Conservation (phyloP, 1,140 invertebrate genomes). For the Trachymyrmex septentrionalis region DNA sequence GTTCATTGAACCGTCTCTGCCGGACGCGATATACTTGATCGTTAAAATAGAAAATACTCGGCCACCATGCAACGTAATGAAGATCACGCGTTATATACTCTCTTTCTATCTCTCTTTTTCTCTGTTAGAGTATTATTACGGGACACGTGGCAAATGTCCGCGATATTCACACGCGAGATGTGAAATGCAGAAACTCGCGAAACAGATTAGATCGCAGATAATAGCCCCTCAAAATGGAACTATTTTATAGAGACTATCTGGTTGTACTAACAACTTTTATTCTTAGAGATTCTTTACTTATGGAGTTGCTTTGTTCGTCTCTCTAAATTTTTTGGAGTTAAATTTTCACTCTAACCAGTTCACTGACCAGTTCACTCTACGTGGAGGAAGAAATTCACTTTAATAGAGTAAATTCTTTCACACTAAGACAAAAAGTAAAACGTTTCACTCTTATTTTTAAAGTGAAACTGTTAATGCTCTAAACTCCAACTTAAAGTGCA, state of each 20-base stretch:
- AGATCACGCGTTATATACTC: slow-evolving; percentile 10
- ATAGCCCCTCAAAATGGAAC: background rate
- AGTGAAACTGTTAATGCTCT: too few species aligned
- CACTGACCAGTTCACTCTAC: too few species aligned
- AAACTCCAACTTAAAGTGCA: too few species aligned
- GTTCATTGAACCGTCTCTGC: slow-evolving; percentile 51
- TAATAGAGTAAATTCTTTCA: too few species aligned
- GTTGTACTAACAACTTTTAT: slow-evolving; percentile 10
- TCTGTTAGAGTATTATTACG: slow-evolving; percentile 39
- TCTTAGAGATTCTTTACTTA: background rate
- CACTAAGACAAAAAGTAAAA: too few species aligned
- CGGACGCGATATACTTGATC: slow-evolving; percentile 47
- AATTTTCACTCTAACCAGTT: too few species aligned
- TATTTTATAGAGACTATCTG: background rate
- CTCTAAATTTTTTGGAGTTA: too few species aligned
- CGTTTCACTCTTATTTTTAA: too few species aligned
- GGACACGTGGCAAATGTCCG: slow-evolving; percentile 24
- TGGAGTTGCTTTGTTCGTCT: background rate
- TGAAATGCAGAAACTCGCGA: slow-evolving; percentile 33
- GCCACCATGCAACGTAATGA: slow-evolving; percentile 55
- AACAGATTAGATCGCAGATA: slow-evolving; percentile 34
- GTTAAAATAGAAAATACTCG: slow-evolving; percentile 57
- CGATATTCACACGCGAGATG: slow-evolving; percentile 45
- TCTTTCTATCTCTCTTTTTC: background rate
- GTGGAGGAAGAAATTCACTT: too few species aligned